Percentiles rank a stretch among this genome's conserved stretches.
Conservation (phyloP, 2,113 vertebrate species). For the Poicephalus gulielmi region DNA sequence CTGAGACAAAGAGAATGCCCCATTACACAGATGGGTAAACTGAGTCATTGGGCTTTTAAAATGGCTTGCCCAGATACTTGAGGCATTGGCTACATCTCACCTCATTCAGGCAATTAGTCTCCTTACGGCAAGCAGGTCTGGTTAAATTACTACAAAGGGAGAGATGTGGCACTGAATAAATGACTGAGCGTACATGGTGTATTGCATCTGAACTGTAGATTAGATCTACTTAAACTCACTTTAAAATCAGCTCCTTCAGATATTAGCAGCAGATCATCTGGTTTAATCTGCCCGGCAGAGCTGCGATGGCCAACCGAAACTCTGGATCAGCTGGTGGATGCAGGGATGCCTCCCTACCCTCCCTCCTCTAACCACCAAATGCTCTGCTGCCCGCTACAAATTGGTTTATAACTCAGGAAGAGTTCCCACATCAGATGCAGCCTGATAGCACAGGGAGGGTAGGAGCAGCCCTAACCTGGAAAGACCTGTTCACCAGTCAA, state of each 20-base stretch:
- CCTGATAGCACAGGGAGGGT: constrained; percentile 7
- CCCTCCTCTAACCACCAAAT: constrained; percentile 16
- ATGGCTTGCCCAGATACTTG: constrained; percentile 34
- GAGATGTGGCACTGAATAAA: neutral
- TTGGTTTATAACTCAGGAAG: constrained; percentile 25
- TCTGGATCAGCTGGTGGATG: neutral
- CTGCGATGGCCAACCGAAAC: accelerated
- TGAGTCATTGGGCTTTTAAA: constrained; percentile 43
- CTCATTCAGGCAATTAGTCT: constrained; percentile 27
- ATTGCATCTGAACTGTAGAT: constrained; percentile 1
- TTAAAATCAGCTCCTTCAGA: neutral
- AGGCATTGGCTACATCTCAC: constrained; percentile 19
- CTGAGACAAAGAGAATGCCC: constrained; percentile 46
- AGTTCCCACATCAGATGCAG: constrained; percentile 24
- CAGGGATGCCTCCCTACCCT: neutral
- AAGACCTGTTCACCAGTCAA: constrained; percentile 9
- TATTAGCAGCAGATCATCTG: neutral
- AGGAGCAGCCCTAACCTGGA: constrained; percentile 56
- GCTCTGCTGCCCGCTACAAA: constrained; percentile 49
- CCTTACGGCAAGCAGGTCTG: neutral
- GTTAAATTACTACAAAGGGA: neutral
- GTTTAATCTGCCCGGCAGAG: neutral
- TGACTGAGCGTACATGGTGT: neutral
- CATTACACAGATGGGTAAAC: constrained; percentile 55
- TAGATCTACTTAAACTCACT: neutral